phyloP scores from a whole-genome alignment of 64 coral and sea anemone species.

The Orbicella faveolata region DNA sequence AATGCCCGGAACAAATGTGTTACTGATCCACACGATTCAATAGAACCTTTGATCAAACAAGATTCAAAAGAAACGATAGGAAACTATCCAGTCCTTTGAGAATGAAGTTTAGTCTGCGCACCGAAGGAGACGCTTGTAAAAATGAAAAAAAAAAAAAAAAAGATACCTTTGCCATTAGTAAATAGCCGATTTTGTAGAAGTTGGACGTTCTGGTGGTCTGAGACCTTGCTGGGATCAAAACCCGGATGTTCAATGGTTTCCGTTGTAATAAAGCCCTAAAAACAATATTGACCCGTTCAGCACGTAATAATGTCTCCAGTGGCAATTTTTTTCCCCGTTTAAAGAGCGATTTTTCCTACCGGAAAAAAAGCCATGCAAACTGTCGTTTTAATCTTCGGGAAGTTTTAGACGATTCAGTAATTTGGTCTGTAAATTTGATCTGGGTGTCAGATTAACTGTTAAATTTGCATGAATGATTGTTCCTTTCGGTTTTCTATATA shows the following conservation, averaged over 20 bases:
- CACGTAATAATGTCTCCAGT: slow-evolving; percentile 3
- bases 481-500: not conserved
- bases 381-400: not conserved
- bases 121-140: not conserved
- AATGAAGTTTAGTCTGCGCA: not conserved
- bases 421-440: slow-evolving; percentile 29
- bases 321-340: slow-evolving; percentile 18
- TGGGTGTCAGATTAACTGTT: slow-evolving; percentile 19
- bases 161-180: not conserved
- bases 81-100: not conserved
- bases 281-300: slow-evolving; percentile 21
- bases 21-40: not conserved
- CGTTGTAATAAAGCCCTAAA: slow-evolving; percentile 39
- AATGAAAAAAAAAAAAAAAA: not conserved
- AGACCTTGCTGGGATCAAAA: not conserved
- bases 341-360: not conserved
- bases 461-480: slow-evolving; percentile 20
- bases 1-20: slow-evolving; percentile 29
- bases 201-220: slow-evolving; percentile 8
- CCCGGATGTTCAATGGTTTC: slow-evolving; percentile 31
- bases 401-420: not conserved
- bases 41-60: slow-evolving; percentile 30
- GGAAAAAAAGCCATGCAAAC: not conserved
- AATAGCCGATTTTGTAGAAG: not conserved
- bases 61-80: not conserved